A percentile compares a stretch with the other conserved stretches of the same genome.
Evolutionary conservation across 2,113 vertebrate genomes (phyloP).

Genomic region (Columba janthina): DNA sequence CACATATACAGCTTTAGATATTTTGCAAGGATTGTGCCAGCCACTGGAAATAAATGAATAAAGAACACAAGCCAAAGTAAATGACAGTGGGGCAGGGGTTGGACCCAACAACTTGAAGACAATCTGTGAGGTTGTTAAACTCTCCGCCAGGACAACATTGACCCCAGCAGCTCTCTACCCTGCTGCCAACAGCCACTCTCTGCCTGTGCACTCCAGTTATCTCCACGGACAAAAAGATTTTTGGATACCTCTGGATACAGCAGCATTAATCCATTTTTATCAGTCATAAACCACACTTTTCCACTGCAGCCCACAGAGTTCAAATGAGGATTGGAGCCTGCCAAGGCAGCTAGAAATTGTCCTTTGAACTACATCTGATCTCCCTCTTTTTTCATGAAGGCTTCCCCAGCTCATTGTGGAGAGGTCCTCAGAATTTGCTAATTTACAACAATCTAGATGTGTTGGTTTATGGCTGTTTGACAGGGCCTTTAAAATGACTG

Average conservation of each 20-base stretch:
- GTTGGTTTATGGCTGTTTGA: background rate
- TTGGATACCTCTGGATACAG: background rate
- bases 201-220: background rate
- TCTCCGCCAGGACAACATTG: background rate
- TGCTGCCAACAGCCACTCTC: background rate
- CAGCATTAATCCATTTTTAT: background rate
- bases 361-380: background rate
- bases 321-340: background rate
- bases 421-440: background rate
- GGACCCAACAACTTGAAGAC: background rate
- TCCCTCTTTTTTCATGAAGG: background rate
- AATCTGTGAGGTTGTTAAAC: background rate
- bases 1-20: background rate
- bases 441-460: background rate
- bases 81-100: accelerated
- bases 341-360: background rate
- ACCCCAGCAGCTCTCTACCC: background rate
- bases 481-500: background rate
- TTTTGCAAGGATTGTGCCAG: background rate
- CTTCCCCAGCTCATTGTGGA: background rate
- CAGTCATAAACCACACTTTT: background rate
- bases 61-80: background rate
- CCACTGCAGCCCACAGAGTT: background rate
- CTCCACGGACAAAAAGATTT: background rate
- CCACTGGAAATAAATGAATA: background rate